These are phyloP conservation scores for Melipona beecheii DNA, from an alignment of 2,888 invertebrate genomes.

Conservation along the genomic window DNA sequence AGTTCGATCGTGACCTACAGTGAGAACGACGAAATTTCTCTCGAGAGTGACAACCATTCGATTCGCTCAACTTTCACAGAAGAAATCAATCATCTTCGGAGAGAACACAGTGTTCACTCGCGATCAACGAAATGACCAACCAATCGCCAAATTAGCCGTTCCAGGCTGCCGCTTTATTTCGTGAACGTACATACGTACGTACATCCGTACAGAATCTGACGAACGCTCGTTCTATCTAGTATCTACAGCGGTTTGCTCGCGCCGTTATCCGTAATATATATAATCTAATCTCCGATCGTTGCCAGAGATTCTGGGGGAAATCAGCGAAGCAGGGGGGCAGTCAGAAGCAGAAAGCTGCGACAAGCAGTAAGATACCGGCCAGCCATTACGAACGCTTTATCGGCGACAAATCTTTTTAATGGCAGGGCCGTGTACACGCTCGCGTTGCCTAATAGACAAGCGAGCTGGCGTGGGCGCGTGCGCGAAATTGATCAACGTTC, in stretches of 20 bases:
- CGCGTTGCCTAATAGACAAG: slow-evolving; percentile 47
- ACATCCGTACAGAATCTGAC: background rate
- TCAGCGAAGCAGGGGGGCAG: slow-evolving; percentile 16
- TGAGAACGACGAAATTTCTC: too few species aligned
- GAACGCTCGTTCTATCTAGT: background rate
- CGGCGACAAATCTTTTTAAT: slow-evolving; percentile 68
- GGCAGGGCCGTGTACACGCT: slow-evolving; percentile 40
- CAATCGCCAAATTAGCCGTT: slow-evolving; percentile 8
- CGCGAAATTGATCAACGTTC: slow-evolving; percentile 63
- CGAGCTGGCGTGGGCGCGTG: slow-evolving; percentile 31
- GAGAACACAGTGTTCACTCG: background rate
- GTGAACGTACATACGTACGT: background rate
- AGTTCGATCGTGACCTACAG: too few species aligned
- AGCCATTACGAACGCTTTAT: slow-evolving; percentile 64
- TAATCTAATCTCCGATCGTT: slow-evolving; percentile 75
- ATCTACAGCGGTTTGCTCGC: background rate
- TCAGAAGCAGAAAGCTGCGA: slow-evolving; percentile 53
- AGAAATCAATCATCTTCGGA: background rate
- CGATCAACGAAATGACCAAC: background rate
- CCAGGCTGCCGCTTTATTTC: background rate
- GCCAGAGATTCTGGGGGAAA: slow-evolving; percentile 18
- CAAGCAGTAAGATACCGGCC: slow-evolving; percentile 57
- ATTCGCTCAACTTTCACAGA: background rate
- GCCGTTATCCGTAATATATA: slow-evolving; percentile 68
- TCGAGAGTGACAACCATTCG: background rate